Evolutionary conservation across 2,888 invertebrate genomes (phyloP).

Genomic region (Eupithecia inturbata): DNA sequence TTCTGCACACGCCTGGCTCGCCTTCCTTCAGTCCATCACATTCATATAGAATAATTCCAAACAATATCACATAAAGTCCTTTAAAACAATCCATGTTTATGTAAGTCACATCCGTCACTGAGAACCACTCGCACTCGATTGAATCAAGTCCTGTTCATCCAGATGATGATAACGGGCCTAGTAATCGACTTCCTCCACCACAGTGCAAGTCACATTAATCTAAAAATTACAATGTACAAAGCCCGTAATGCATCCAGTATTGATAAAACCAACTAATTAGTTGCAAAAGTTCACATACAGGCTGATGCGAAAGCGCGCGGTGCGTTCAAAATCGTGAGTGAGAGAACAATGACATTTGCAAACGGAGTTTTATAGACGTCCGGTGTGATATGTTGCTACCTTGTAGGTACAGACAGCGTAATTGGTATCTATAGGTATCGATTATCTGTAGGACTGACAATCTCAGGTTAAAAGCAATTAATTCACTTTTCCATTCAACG

Average conservation of each 20-base stretch:
- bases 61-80: slow-evolving; percentile 14
- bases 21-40: slow-evolving; percentile 2
- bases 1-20: slow-evolving; percentile 6
- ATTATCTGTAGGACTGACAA: too few species aligned
- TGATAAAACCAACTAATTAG: slow-evolving; percentile 29
- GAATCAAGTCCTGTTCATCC: slow-evolving; percentile 18
- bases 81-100: slow-evolving; percentile 18
- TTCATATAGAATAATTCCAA: background rate
- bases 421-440: background rate
- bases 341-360: slow-evolving; percentile 63
- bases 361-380: slow-evolving; percentile 63
- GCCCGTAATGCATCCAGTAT: slow-evolving; percentile 4
- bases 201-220: slow-evolving; percentile 10
- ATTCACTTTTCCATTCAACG: too few species aligned
- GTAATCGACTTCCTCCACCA: slow-evolving; percentile 25
- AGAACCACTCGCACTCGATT: slow-evolving; percentile 19
- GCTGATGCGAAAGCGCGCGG: slow-evolving; percentile 25
- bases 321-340: slow-evolving; percentile 42
- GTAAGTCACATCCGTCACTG: slow-evolving; percentile 10
- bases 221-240: background rate
- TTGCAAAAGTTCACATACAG: slow-evolving; percentile 15
- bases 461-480: background rate
- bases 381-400: slow-evolving; percentile 42
- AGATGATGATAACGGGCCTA: slow-evolving; percentile 9
- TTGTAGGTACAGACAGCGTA: background rate